Base-by-base conservation (phyloP, 2,888 invertebrate genomes). In the Stomorhina lunata region DNA sequence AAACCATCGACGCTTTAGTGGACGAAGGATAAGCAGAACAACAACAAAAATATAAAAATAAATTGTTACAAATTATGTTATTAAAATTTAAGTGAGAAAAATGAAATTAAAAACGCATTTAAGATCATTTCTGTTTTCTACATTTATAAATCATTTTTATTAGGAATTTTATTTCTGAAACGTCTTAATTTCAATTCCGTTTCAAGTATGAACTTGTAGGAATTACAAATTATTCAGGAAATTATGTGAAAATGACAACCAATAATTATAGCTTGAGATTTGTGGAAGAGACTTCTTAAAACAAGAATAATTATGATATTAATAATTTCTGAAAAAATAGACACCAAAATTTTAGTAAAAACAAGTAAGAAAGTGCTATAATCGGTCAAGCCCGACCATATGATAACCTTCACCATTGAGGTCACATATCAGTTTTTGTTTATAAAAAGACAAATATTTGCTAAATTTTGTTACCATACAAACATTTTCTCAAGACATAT, bases 21-120 rank as follows among this genome's bases (percentile, higher is more conserved):
- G 29, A 34, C 17, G 12, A 20, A 29, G 6, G 29, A n/a, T n/a
- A 17, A 10, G 10, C 10, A 59, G 32, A 10, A 12, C 12, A 20
- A 65, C 17, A 53, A 40, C 17, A 53, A 34, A 69, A 57, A 63
- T 50, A 37, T 57, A 61, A 63, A 82, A 71, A 79, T 76, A 82
- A 82, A 82, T 82, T 82, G 82, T 75, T 82, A 82, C 79, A 82
- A 82, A 82, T 82, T 79, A 79, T 79, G 82, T 79, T 82, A 82
- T 82, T 79, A 82, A 79, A 79, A 71, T 82, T 79, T 82, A 79
- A 79, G 82, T 82, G 79, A 79, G 79, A 79, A 82, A 82, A 79
- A 82, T 82, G 82, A 79, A 82, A 82, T 82, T 82, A 82, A 82
- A 82, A 82, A 82, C 75, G 79, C 66, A 82, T 82, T 82, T 82